These are phyloP conservation scores for Buathra laborator DNA, from an alignment of 2,888 invertebrate genomes.

Conservation along the genomic window DNA sequence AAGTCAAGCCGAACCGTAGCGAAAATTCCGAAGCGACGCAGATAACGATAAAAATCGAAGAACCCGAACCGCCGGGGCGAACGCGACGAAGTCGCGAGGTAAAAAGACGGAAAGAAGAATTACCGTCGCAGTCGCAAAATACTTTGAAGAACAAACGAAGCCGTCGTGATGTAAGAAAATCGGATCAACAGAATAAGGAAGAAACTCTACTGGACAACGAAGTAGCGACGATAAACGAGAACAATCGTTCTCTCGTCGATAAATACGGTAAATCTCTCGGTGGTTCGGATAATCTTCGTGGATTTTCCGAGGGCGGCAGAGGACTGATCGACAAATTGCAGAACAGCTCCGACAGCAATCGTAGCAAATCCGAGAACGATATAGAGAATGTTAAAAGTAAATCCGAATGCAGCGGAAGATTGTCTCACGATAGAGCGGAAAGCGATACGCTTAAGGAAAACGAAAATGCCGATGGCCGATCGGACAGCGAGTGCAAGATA, in stretches of 20 bases:
- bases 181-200: constrained; percentile 82
- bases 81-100: constrained; percentile 80
- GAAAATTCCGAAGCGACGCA: constrained; percentile 85
- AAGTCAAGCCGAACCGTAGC: constrained; percentile 72
- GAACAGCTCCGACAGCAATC: constrained; percentile 68
- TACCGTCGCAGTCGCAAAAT: constrained; percentile 54
- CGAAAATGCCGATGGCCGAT: constrained; percentile 69
- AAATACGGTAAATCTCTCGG: constrained; percentile 74
- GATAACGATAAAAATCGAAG: constrained; percentile 77
- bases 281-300: constrained; percentile 74
- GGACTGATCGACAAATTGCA: constrained; percentile 62
- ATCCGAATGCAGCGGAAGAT: constrained; percentile 62
- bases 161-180: constrained; percentile 73
- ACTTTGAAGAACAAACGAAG: constrained; percentile 74
- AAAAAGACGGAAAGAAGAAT: constrained; percentile 79
- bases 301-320: constrained; percentile 79
- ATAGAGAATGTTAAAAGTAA: constrained; percentile 70
- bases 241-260: constrained; percentile 75
- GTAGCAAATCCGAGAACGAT: constrained; percentile 84
- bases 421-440: constrained; percentile 70
- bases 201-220: constrained; percentile 83
- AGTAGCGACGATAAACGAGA: constrained; percentile 84
- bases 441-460: constrained; percentile 70
- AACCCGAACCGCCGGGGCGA: constrained; percentile 74
- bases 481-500: constrained; percentile 70